Base-by-base conservation (phyloP, 2,888 invertebrate species). In the Drosophila peninsularis region DNA sequence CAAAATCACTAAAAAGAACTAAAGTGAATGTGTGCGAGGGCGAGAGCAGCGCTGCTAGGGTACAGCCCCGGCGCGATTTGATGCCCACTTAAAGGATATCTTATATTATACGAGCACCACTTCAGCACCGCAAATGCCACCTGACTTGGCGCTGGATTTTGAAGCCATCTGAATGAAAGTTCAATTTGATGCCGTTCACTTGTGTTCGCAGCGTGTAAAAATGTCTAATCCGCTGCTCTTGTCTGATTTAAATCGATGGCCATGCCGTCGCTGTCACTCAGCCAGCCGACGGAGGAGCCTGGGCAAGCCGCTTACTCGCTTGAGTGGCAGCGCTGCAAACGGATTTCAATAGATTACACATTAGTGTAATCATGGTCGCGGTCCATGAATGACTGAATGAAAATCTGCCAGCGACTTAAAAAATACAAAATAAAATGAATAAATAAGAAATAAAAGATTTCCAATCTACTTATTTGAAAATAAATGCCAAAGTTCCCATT, bases 1-100 rank as follows among this genome's bases (percentile, higher is more conserved):
- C 39, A 44, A 71, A 71, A 80, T 80, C 72, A 71, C 72, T 60
- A 55, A 56, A 74, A 54, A 21, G 19, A 3, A 52, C 32, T 50
- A 52, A 67, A 68, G 32, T 14, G 27, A 39, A 45, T 50, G 60
- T 27, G 30, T 30, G 24, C n/a, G n/a, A n/a, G 24, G 24, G 5
- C 7, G 50, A 21, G 36, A 68, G 68, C 42, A 57, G 21, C 21
- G 49, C 47, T 24, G n/a, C n/a, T n/a, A n/a, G n/a, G n/a, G n/a
- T n/a, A n/a, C n/a, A n/a, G n/a, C n/a, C n/a, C n/a, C n/a, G n/a
- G n/a, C n/a, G 44, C 44, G 44, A 9, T 24, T 44, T 44, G 27
- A 32, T 49, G 10, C 17, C 13, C 49, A 32, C 32, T 49, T 19
- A 32, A 49, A 49, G 21, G 24, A 37, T 52, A 37, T 24, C 3